Evolutionary conservation across 2,113 vertebrate species (phyloP).

Genomic region (Columba livia): DNA sequence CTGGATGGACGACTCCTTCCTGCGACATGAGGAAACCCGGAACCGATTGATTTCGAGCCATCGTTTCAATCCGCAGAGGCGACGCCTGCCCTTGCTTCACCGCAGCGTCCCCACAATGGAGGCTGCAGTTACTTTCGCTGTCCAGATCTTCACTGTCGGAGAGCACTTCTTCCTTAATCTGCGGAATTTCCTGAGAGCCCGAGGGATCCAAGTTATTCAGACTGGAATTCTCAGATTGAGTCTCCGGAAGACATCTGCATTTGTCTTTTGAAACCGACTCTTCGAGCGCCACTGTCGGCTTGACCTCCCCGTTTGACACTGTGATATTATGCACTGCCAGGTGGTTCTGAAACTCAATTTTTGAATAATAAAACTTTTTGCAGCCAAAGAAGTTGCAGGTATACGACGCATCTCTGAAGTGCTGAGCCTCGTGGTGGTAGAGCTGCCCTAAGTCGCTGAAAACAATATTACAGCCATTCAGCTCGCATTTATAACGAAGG

Average conservation of each 20-base stretch:
- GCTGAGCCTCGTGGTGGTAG: constrained; percentile 97
- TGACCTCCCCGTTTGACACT: constrained; percentile 73
- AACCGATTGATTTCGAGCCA: constrained; percentile 54
- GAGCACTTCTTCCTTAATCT: constrained; percentile 63
- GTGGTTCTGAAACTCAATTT: constrained; percentile 90
- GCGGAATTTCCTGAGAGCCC: constrained; percentile 55
- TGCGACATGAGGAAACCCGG: constrained; percentile 67
- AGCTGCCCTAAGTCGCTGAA: constrained; percentile 93
- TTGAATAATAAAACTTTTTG: constrained; percentile 94
- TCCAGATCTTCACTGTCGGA: constrained; percentile 64
- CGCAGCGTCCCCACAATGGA: constrained; percentile 67
- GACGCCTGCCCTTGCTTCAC: constrained; percentile 46
- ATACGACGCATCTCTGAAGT: constrained; percentile 93
- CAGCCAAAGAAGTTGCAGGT: constrained; percentile 87
- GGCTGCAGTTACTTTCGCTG: constrained; percentile 75
- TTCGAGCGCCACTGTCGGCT: constrained; percentile 65
- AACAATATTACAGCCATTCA: constrained; percentile 89
- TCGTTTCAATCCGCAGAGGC: constrained; percentile 36
- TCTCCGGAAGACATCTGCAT: constrained; percentile 39
- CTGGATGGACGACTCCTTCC: constrained; percentile 71
- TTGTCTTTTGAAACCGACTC: constrained; percentile 52
- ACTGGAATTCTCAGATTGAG: constrained; percentile 54
- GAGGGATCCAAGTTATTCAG: constrained; percentile 57
- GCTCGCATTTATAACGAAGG: constrained; percentile 90
- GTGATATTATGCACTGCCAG: constrained; percentile 87